These are phyloP conservation scores for Formica selysi DNA, from an alignment of 1,140 invertebrate genomes.

Conservation along the genomic window DNA sequence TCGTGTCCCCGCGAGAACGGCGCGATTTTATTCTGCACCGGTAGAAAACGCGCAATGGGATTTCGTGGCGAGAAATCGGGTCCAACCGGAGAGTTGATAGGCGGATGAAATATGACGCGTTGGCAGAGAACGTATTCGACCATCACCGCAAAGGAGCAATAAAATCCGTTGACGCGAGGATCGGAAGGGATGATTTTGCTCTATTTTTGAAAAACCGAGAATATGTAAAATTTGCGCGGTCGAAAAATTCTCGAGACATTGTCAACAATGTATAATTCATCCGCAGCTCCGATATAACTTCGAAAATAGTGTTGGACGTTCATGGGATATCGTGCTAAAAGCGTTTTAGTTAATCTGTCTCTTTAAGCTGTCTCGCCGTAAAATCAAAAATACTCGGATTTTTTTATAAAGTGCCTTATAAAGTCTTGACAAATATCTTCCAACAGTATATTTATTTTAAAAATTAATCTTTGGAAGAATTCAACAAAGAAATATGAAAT, in stretches of 20 bases:
- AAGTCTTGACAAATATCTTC: neutral
- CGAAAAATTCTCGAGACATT: constrained; percentile 61
- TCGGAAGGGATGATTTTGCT: neutral
- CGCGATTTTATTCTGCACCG: constrained; percentile 65
- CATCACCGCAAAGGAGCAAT: constrained; percentile 66
- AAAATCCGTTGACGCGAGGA: constrained; percentile 58
- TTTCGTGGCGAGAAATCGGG: constrained; percentile 57
- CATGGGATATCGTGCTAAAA: constrained; percentile 23
- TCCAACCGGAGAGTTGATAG: constrained; percentile 62
- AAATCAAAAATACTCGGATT: constrained; percentile 33
- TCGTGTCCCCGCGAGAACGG: constrained; percentile 26
- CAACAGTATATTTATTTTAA: neutral
- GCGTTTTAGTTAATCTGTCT: constrained; percentile 26
- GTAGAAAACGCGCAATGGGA: constrained; percentile 38
- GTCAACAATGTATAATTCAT: constrained; percentile 32
- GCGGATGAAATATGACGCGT: constrained; percentile 70
- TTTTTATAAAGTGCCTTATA: neutral
- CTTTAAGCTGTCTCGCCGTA: neutral
- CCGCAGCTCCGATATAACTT: constrained; percentile 50
- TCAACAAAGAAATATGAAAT: constrained; percentile 8
- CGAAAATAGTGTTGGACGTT: constrained; percentile 45
- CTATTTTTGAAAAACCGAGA: constrained; percentile 22
- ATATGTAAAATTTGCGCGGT: constrained; percentile 39
- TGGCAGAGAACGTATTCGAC: constrained; percentile 17
- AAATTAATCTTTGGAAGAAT: neutral